A percentile compares a stretch with the other conserved stretches of the same genome.
phyloP scores from a whole-genome alignment of 2,888 invertebrate species.

The Drosophila koepferae region DNA sequence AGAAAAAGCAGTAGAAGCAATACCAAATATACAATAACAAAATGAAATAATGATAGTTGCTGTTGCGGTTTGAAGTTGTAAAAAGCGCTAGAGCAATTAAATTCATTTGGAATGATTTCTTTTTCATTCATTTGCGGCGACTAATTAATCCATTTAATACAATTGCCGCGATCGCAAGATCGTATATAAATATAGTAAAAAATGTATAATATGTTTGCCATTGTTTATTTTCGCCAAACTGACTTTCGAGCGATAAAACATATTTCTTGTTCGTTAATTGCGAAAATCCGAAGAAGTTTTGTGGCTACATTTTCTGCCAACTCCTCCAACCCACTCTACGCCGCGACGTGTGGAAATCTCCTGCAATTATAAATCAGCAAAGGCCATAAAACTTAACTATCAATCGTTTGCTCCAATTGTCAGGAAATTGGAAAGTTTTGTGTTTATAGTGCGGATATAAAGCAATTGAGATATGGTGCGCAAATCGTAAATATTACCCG shows the following conservation, averaged over 20 bases:
- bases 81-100: constrained; percentile 57
- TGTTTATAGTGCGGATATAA: constrained; percentile 45
- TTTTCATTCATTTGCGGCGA: constrained; percentile 41
- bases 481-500: constrained; percentile 11
- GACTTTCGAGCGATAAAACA: constrained; percentile 51
- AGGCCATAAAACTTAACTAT: constrained; percentile 56
- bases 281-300: constrained; percentile 41
- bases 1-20: constrained; percentile 11
- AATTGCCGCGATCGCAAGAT: constrained; percentile 25
- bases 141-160: constrained; percentile 65
- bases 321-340: background rate
- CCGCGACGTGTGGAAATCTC: constrained; percentile 52
- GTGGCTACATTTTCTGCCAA: constrained; percentile 14
- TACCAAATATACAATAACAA: constrained; percentile 32
- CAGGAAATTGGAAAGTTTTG: constrained; percentile 65
- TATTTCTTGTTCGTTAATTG: constrained; percentile 43
- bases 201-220: constrained; percentile 9
- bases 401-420: constrained; percentile 71
- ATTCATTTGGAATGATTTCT: constrained; percentile 59
- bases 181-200: constrained; percentile 25
- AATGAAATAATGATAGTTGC: constrained; percentile 54
- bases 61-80: constrained; percentile 32
- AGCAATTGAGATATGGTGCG: constrained; percentile 35
- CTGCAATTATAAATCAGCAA: constrained; percentile 40
- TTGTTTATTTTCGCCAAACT: constrained; percentile 22